These are phyloP conservation scores for Gulo gulo DNA, from an alignment of 2,113 vertebrate species.

Conservation along the genomic window DNA sequence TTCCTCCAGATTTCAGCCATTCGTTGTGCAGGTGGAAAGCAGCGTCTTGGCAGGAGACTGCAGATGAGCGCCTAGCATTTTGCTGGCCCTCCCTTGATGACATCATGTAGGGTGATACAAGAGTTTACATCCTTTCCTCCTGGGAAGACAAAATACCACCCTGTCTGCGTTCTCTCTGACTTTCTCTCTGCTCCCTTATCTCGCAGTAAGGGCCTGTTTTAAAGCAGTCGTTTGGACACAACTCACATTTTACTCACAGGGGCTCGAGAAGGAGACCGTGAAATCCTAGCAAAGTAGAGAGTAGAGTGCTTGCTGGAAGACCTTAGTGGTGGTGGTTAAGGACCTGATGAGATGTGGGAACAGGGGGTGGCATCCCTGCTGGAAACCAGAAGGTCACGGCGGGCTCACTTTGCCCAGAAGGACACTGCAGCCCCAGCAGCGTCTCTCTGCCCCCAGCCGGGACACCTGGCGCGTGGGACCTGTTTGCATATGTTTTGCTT, in stretches of 20 bases:
- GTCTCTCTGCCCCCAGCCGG: constrained; percentile 24
- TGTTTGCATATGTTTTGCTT: constrained; percentile 79
- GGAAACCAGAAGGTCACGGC: constrained; percentile 50
- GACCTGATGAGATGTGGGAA: background rate
- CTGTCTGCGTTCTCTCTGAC: background rate
- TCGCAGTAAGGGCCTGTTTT: background rate
- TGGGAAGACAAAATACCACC: background rate
- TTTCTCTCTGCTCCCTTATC: background rate
- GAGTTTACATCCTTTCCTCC: background rate
- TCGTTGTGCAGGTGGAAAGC: background rate
- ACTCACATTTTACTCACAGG: background rate
- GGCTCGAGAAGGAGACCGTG: background rate
- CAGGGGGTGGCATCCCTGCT: background rate
- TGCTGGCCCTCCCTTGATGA: background rate
- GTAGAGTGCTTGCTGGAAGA: background rate
- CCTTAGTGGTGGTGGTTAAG: background rate
- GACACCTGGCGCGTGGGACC: constrained; percentile 66
- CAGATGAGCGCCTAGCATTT: background rate
- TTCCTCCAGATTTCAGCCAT: background rate
- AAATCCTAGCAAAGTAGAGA: background rate
- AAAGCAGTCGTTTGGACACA: background rate
- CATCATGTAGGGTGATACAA: background rate
- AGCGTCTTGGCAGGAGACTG: background rate
- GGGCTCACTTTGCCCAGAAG: constrained; percentile 62
- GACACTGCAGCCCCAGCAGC: constrained; percentile 30